A percentile compares a stretch with the other conserved stretches of the same genome.
Evolutionary conservation across 2,797 vertebrate genomes (phyloP).

Genomic region (Sternotherus odoratus): DNA sequence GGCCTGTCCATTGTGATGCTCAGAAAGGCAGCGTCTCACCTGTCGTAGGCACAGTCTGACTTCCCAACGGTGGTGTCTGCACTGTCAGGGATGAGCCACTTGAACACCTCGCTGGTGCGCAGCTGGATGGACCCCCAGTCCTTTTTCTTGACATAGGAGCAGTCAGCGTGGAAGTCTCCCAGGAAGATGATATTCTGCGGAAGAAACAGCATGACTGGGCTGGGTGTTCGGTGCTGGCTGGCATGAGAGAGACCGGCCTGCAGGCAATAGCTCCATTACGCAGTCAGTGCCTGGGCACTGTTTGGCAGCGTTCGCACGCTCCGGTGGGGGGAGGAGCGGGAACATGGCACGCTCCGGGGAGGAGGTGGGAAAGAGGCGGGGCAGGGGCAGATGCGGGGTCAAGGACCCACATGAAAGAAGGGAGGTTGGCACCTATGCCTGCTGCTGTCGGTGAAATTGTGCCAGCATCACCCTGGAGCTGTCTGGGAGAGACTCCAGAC

Average conservation of each 20-base stretch:
- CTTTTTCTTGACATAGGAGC: conserved; percentile 80
- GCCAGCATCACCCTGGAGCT: background rate
- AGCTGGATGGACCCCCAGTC: conserved; percentile 89
- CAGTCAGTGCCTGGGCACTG: background rate
- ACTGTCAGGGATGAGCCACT: conserved; percentile 87
- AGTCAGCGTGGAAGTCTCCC: conserved; percentile 93
- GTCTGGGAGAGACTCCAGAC: background rate
- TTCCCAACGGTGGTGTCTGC: conserved; percentile 88
- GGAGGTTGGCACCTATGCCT: too few relatives aligned
- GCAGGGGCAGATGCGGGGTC: too few relatives aligned
- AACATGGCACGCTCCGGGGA: too few relatives aligned
- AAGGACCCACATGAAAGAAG: too few relatives aligned
- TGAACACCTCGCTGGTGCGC: conserved; percentile 86
- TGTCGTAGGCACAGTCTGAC: conserved; percentile 90
- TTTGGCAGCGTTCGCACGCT: too few relatives aligned
- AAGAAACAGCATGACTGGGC: accelerated
- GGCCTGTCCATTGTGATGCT: background rate
- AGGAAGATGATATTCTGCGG: conserved; percentile 90
- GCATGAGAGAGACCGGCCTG: background rate
- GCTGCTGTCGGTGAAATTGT: background rate
- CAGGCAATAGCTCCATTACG: background rate
- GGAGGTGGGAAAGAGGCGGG: too few relatives aligned
- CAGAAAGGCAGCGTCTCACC: conserved; percentile 69
- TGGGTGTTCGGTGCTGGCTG: accelerated
- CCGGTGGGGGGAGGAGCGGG: too few relatives aligned